phyloP scores from a whole-genome alignment of 2,797 vertebrate genomes.

The Hippoglossus hippoglossus region DNA sequence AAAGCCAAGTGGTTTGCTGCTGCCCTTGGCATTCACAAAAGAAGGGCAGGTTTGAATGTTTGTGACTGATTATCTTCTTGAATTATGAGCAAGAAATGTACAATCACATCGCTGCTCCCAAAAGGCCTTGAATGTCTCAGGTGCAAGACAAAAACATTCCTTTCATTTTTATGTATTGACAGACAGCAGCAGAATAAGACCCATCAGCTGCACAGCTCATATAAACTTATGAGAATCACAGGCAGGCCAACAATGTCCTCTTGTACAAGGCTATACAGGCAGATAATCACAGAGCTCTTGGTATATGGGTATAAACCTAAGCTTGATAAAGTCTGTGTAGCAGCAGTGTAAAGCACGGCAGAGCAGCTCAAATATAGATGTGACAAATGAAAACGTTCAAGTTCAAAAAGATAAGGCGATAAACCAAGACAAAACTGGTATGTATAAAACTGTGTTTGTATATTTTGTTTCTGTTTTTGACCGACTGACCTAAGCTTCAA shows the following conservation, averaged over 20 bases:
- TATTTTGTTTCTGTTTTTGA: too few species aligned
- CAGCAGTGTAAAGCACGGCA: neutral
- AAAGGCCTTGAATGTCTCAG: conserved; percentile 1
- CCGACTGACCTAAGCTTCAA: too few species aligned
- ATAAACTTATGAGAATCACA: neutral
- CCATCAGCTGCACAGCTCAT: neutral
- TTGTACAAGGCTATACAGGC: neutral
- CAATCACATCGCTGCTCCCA: neutral
- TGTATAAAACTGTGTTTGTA: too few species aligned
- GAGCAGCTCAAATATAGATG: neutral
- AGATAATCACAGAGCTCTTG: neutral
- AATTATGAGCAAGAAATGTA: conserved; percentile 1
- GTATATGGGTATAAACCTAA: neutral
- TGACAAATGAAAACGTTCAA: too few species aligned
- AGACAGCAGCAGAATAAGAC: neutral
- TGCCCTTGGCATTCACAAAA: conserved; percentile 40
- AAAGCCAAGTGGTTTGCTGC: conserved; percentile 28
- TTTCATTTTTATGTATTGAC: neutral
- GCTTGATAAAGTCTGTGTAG: neutral
- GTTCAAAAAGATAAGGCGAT: too few species aligned
- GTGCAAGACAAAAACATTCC: neutral
- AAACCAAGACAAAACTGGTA: too few species aligned
- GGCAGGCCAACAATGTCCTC: neutral
- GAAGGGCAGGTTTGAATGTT: conserved; percentile 4
- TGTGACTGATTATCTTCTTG: conserved; percentile 2